phyloP scores from a whole-genome alignment of 2,888 invertebrate species.

The Clusia tigrina region DNA sequence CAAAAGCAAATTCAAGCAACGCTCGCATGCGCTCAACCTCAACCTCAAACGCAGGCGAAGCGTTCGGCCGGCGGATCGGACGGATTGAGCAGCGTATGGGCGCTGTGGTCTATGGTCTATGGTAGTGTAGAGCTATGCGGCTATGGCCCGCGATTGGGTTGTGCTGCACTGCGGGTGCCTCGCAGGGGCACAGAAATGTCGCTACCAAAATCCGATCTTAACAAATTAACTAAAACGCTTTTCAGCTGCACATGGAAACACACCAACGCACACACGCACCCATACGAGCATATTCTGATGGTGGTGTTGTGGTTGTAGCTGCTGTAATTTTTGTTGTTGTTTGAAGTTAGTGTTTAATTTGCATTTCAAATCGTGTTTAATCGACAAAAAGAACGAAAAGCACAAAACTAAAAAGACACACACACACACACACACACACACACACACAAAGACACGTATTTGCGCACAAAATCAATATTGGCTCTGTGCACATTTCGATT shows the following conservation, averaged over 20 bases:
- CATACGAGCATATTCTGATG: too few species aligned
- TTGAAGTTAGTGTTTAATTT: conserved; percentile 21
- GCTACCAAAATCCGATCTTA: conserved; percentile 12
- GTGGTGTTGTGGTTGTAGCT: neutral
- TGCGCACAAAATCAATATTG: conserved; percentile 14
- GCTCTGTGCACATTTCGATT: conserved; percentile 20
- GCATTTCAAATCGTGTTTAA: conserved; percentile 24
- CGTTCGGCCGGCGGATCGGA: neutral
- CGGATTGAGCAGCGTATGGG: neutral
- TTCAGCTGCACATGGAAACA: neutral
- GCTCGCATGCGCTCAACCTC: neutral
- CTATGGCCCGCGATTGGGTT: too few species aligned
- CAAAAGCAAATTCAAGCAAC: neutral
- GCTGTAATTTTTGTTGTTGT: conserved; percentile 8
- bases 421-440: too few species aligned
- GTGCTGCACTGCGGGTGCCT: neutral
- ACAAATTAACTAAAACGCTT: conserved; percentile 11
- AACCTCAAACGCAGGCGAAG: neutral
- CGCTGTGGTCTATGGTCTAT: neutral
- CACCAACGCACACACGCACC: too few species aligned
- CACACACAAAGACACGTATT: too few species aligned
- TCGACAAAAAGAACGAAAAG: too few species aligned
- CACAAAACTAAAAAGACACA: too few species aligned
- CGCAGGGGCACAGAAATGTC: neutral
- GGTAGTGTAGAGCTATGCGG: neutral